Base-by-base conservation (phyloP, 2,113 vertebrate genomes). In the Brachionichthys hirsutus region DNA sequence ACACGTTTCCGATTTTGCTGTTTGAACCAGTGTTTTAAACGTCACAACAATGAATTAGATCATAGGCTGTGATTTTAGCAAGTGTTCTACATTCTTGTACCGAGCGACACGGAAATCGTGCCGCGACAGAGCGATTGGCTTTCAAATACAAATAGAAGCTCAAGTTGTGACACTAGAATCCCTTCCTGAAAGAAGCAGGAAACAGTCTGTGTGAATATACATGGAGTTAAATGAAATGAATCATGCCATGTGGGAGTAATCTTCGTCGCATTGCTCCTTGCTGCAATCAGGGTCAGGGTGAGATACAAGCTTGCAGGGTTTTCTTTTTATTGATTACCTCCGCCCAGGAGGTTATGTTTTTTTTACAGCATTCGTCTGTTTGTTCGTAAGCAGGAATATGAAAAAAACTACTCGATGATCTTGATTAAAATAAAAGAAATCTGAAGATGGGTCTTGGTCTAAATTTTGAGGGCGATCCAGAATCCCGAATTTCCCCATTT, bases 321-420 rank as follows among this genome's bases (percentile, higher is more conserved):
- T 69, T 49, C 48, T 22, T 41, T 63, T 62, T 55, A 73, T 68
- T 62, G 66, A 67, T 78, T 62, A 44, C 43, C n/a, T 48, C 18
- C 9, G 34, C 9, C 34, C 9, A 6, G 9, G 34, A 4, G 34
- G 34, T 35, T 9, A 35, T 4, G 34, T 6, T 35, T 6, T 6
- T 35, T 35, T n/a, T n/a, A n/a, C 34, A 35, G 34, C 34, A 35
- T 35, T 35, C 34, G 34, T 35, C 34, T n/a, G n/a, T n/a, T n/a
- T n/a, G n/a, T n/a, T n/a, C n/a, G n/a, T n/a, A n/a, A n/a, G n/a
- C n/a, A n/a, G n/a, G n/a, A n/a, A n/a, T n/a, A n/a, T n/a, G n/a
- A n/a, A n/a, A n/a, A n/a, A n/a, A n/a, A n/a, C n/a, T n/a, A n/a
- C n/a, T n/a, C n/a, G n/a, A n/a, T n/a, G n/a, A n/a, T n/a, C n/a